These are phyloP conservation scores for Tetragnatha montana DNA, from an alignment of 2,888 invertebrate species.

Conservation along the genomic window DNA sequence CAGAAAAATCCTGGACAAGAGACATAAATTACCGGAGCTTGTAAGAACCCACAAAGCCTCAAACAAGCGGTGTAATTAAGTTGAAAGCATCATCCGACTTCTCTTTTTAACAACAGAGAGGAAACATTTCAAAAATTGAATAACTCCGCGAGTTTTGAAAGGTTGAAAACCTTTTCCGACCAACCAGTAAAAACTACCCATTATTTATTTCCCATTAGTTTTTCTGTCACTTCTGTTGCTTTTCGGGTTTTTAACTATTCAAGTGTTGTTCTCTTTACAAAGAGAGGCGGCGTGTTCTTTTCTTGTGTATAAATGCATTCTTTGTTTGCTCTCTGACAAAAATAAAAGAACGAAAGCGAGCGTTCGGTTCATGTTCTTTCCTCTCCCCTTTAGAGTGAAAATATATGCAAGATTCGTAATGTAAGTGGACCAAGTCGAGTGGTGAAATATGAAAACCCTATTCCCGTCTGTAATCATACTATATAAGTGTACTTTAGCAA, in stretches of 20 bases:
- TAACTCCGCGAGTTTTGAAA: background rate
- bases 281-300: constrained; percentile 19
- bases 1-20: too few relatives aligned
- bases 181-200: background rate
- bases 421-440: too few relatives aligned
- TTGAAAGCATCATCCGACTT: background rate
- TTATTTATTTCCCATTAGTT: background rate
- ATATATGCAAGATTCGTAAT: too few relatives aligned
- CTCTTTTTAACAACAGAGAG: background rate
- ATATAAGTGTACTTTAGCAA: too few relatives aligned
- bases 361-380: constrained; percentile 8
- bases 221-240: background rate
- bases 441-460: too few relatives aligned
- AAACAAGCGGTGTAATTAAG: background rate
- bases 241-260: constrained; percentile 24
- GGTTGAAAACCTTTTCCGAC: background rate
- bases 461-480: too few relatives aligned
- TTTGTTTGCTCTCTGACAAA: background rate
- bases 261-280: background rate
- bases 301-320: background rate
- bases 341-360: constrained; percentile 3
- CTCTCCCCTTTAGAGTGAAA: background rate
- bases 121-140: background rate
- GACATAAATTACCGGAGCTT: too few relatives aligned
- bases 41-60: too few relatives aligned